Evolutionary conservation across 2,888 invertebrate genomes (phyloP).

Genomic region (Apamea anceps): DNA sequence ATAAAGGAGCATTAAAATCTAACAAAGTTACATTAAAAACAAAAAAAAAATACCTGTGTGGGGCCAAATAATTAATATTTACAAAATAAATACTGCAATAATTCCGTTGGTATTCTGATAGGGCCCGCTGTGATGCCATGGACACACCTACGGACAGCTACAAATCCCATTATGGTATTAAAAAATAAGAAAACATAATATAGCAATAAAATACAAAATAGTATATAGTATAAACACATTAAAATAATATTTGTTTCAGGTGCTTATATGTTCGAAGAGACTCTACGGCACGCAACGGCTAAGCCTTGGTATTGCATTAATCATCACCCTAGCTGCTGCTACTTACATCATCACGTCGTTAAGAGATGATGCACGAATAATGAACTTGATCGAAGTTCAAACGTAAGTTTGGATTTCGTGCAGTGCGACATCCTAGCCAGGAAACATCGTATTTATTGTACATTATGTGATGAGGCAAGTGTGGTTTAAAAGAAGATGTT

Average conservation of each 20-base stretch:
- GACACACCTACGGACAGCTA: not conserved
- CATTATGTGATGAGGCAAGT: no score
- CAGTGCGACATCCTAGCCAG: not conserved
- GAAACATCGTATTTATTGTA: not conserved
- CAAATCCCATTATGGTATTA: not conserved
- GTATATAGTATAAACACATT: not conserved
- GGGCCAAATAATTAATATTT: not conserved
- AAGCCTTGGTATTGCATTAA: not conserved
- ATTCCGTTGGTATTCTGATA: not conserved
- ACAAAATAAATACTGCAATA: not conserved
- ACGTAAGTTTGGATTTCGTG: conserved; percentile 13
- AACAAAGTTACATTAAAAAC: not conserved
- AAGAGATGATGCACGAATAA: not conserved
- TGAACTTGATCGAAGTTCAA: conserved; percentile 13
- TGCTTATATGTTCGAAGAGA: conserved; percentile 23
- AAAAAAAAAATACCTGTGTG: not conserved
- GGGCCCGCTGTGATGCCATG: not conserved
- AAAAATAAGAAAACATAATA: not conserved
- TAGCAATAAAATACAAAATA: not conserved
- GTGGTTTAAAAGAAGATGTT: no score
- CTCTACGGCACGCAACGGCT: conserved; percentile 5
- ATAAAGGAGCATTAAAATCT: not conserved
- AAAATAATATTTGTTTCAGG: conserved; percentile 18
- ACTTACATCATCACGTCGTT: not conserved
- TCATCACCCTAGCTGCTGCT: not conserved